Conservation (phyloP, 2,888 invertebrate species). For the Epinotia ramella region DNA sequence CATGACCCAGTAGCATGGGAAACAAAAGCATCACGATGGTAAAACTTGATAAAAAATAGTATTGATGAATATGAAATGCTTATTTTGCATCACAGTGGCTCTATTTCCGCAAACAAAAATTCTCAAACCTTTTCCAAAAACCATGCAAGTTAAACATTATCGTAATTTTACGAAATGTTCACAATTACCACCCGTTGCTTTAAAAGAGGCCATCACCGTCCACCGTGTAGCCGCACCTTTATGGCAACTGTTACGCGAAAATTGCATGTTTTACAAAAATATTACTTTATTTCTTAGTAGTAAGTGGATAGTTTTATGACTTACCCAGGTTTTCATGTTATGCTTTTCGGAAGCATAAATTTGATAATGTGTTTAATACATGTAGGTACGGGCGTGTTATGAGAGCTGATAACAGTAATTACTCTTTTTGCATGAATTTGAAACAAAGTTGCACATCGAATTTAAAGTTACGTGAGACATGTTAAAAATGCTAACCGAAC, state of each 20-base stretch:
- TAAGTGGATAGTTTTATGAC: slow-evolving; percentile 41
- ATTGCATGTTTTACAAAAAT: slow-evolving; percentile 45
- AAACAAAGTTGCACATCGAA: not conserved
- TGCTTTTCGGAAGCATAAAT: slow-evolving; percentile 24
- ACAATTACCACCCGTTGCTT: not conserved
- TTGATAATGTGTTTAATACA: slow-evolving; percentile 35
- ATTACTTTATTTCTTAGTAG: slow-evolving; percentile 43
- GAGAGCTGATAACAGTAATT: slow-evolving; percentile 9
- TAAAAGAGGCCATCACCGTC: not conserved
- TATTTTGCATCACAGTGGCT: too few relatives aligned
- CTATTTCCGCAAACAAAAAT: too few relatives aligned
- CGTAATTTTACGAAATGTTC: not conserved
- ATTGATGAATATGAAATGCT: too few relatives aligned
- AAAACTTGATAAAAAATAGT: too few relatives aligned
- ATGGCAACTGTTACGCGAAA: slow-evolving; percentile 32
- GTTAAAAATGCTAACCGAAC: too few relatives aligned
- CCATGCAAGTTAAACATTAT: not conserved
- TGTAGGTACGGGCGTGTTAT: slow-evolving; percentile 1
- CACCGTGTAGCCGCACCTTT: slow-evolving; percentile 2
- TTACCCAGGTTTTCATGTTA: slow-evolving; percentile 30
- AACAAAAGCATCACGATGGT: too few relatives aligned
- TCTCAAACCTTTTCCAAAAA: too few relatives aligned
- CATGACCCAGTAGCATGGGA: too few relatives aligned
- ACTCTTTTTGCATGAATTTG: slow-evolving; percentile 5
- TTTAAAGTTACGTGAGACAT: too few relatives aligned